Evolutionary conservation across 2,888 invertebrate genomes (phyloP), one percentile per base, ranked within the genome.

Genomic region (Smittia aterrima): DNA sequence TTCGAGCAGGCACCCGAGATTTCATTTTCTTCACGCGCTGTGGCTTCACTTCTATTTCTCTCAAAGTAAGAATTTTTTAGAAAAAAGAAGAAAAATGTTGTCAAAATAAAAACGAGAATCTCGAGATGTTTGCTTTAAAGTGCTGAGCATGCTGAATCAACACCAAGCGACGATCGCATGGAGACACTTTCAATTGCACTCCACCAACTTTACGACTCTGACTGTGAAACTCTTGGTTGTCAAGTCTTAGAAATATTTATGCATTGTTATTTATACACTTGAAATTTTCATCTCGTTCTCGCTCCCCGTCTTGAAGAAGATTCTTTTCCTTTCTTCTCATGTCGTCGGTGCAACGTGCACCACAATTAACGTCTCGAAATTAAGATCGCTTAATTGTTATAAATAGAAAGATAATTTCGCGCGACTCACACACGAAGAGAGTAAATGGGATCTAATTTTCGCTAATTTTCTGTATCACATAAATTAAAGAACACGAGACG

Each of bases 191-290:
- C 72, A 72, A 72, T 72, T 72, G 72, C 72, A 72, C 72, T 72
- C 54, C 54, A 38, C 62, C 16, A 25, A 58, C 58, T 58, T 58
- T 58, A 58, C 58, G 58, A 58, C 20, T 58, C 58, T 6, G 18
- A 7, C 20, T 22, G 41, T 13, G 53, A 20, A 41, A 41, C 41
- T 13, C 13, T 41, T 68, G 16, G 41, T 53, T 71, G 70, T 71
- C 70, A 71, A 71, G 58, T 58, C 32, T 58, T 58, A 58, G 22
- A 22, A 58, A 58, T n/a, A n/a, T n/a, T 18, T 58, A 22, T 72
- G 72, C 72, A 72, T 72, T 72, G 72, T 72, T 72, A 72, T 72
- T 72, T 72, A 72, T 72, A 72, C 72, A 72, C 72, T 62, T 72
- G 22, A 38, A 64, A 27, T 1, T 27, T 22, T 64, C 27, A 25